Evolutionary conservation across 2,797 vertebrate genomes (phyloP).

Genomic region (Pangasius krempfi): DNA sequence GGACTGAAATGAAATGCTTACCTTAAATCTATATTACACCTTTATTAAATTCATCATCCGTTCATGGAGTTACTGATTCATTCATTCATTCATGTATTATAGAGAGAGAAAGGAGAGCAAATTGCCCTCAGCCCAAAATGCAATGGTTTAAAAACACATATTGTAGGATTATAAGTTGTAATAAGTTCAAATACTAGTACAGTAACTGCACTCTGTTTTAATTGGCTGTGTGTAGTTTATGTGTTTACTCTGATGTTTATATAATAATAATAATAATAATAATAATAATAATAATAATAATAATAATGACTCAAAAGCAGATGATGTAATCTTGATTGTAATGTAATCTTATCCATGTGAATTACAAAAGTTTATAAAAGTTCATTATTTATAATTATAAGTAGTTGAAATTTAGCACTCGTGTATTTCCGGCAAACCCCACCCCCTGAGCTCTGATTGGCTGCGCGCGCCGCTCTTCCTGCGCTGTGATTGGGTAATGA

Average conservation of each 20-base stretch:
- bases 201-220: neutral
- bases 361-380: neutral
- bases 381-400: neutral
- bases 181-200: neutral
- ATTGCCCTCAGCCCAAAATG: neutral
- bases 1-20: neutral
- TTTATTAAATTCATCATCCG: neutral
- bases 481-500: neutral
- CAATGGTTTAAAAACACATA: neutral
- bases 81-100: neutral
- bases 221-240: neutral
- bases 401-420: neutral
- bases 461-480: too few relatives aligned
- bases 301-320: too few relatives aligned
- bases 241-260: neutral
- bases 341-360: neutral
- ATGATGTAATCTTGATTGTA: neutral
- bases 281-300: too few relatives aligned
- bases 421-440: neutral
- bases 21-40: neutral
- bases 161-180: neutral
- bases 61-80: neutral
- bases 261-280: neutral
- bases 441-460: neutral
- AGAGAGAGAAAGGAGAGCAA: neutral